phyloP scores from a whole-genome alignment of 2,113 vertebrate species.

The Beaufortia kweichowensis region DNA sequence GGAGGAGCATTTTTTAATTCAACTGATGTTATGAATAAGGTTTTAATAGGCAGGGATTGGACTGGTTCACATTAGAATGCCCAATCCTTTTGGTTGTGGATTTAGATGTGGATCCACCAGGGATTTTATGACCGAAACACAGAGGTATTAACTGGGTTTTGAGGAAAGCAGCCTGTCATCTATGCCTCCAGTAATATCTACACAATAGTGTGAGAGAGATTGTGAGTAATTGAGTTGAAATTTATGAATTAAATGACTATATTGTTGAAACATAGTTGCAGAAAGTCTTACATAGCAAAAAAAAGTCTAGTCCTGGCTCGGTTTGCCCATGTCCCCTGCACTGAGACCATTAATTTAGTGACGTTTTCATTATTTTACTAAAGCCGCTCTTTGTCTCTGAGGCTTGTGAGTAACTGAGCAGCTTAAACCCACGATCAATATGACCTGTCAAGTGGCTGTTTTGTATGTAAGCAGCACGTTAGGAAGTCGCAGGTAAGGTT shows the following conservation, averaged over 20 bases:
- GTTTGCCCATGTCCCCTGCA: background rate
- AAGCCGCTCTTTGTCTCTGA: slow-evolving; percentile 36
- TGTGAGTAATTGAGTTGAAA: no score
- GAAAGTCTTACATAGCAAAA: background rate
- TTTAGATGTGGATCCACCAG: slow-evolving; percentile 20
- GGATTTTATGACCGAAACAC: slow-evolving; percentile 28
- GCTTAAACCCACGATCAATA: slow-evolving; percentile 59
- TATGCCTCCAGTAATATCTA: background rate
- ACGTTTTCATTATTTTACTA: slow-evolving; percentile 34
- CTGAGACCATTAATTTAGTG: background rate
- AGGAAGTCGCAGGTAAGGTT: slow-evolving; percentile 5
- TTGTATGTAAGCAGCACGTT: slow-evolving; percentile 33
- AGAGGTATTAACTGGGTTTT: background rate
- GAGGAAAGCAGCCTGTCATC: background rate
- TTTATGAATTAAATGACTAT: no score
- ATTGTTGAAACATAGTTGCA: background rate
- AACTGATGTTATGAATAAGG: background rate
- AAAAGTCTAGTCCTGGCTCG: background rate
- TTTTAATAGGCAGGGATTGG: background rate
- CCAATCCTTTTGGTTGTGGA: background rate
- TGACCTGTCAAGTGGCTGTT: slow-evolving; percentile 54
- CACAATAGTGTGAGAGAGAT: background rate
- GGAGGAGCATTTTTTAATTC: background rate
- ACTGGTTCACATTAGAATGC: background rate
- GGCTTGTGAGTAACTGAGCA: slow-evolving; percentile 27